phyloP scores from a whole-genome alignment of 2,113 vertebrate genomes.

The Donacobius atricapilla region DNA sequence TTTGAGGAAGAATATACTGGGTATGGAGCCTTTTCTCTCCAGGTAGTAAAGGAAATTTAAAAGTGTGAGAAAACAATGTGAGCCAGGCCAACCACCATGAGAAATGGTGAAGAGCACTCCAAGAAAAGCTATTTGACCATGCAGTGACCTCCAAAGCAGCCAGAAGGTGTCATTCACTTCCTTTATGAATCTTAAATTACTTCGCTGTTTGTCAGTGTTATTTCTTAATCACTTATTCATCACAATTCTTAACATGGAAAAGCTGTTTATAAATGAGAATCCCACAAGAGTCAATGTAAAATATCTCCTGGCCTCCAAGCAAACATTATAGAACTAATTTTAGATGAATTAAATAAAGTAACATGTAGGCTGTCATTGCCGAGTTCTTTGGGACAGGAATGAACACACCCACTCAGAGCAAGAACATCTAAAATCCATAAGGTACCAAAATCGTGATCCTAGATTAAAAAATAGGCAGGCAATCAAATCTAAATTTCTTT shows the following conservation, averaged over 20 bases:
- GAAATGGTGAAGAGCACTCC: not conserved
- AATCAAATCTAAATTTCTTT: not conserved
- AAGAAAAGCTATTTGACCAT: not conserved
- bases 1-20: not conserved
- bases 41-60: not conserved
- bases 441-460: conserved; percentile 55
- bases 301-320: conserved; percentile 59
- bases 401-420: conserved; percentile 46
- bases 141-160: not conserved
- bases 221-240: conserved; percentile 12
- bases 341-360: conserved; percentile 72
- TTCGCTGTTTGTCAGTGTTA: not conserved
- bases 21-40: not conserved
- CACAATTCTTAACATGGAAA: not conserved
- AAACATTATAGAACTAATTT: conserved; percentile 66
- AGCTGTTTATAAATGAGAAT: conserved; percentile 12
- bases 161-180: not conserved
- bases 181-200: conserved; percentile 6
- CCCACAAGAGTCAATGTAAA: not conserved
- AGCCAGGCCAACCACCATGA: not conserved
- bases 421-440: conserved; percentile 20
- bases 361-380: conserved; percentile 63
- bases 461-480: conserved; percentile 7
- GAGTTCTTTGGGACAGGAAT: conserved; percentile 57
- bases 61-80: not conserved